Percentiles rank a stretch among this genome's conserved stretches.
phyloP scores from a whole-genome alignment of 2,113 vertebrate genomes.

The Xiphophorus hellerii region DNA sequence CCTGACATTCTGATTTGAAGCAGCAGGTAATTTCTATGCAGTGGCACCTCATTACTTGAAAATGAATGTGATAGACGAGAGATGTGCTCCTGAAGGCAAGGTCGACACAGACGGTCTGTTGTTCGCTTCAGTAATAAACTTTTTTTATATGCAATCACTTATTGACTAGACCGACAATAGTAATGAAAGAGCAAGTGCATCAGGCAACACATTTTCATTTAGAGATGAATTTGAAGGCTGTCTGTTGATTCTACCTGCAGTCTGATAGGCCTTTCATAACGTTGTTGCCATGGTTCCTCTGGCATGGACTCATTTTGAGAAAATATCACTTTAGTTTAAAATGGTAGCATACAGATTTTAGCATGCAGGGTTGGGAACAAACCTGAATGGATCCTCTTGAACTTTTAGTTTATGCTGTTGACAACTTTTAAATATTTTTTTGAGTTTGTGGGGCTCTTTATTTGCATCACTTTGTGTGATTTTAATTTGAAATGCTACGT shows the following conservation, averaged over 20 bases:
- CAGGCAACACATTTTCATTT: constrained; percentile 37
- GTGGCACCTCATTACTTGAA: constrained; percentile 51
- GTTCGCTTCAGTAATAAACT: constrained; percentile 52
- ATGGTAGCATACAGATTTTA: constrained; percentile 16
- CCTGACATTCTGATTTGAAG: constrained; percentile 44
- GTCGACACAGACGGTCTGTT: constrained; percentile 41
- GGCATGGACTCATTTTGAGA: constrained; percentile 38
- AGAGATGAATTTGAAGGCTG: constrained; percentile 48
- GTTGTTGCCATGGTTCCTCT: constrained; percentile 65
- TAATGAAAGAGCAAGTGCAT: constrained; percentile 44
- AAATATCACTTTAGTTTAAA: constrained; percentile 21
- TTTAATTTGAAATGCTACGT: neutral
- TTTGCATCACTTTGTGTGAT: neutral
- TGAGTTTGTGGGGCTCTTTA: neutral
- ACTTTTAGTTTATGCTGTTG: neutral
- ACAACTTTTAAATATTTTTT: neutral
- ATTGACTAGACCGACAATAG: constrained; percentile 46
- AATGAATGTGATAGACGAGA: constrained; percentile 57
- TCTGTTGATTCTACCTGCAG: constrained; percentile 41
- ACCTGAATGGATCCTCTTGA: neutral
- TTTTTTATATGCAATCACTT: constrained; percentile 45
- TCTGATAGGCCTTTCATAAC: constrained; percentile 45
- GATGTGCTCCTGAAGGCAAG: constrained; percentile 42
- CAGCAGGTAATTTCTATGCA: constrained; percentile 52
- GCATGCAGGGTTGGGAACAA: constrained; percentile 1